Base-by-base conservation (phyloP, 1,140 invertebrate species). In the Trachelipus rathkii region DNA sequence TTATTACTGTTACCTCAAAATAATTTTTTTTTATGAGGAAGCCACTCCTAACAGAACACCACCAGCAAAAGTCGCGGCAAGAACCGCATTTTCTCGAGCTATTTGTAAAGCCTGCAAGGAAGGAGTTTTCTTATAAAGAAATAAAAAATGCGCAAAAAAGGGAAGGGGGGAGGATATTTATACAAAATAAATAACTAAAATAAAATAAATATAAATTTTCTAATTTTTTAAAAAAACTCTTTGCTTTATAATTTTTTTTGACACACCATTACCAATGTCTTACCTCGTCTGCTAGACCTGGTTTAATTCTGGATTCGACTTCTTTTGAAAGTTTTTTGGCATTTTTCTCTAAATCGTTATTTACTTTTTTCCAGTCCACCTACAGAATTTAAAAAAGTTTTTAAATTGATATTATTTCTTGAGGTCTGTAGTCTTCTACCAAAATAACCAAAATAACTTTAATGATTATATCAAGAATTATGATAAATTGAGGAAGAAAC, bases 31-130 rank as follows among this genome's bases (percentile, higher is more conserved):
- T 84, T 85, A 89, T 53, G 87, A 90, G 73, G 89, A 90, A 72
- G 91, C 90, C 84, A 93, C 86, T 82, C 92, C 92, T 85, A 95
- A 89, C 82, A 95, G 88, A 86, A 95, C 92, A 84, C 93, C 93
- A 84, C 92, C 93, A 85, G 90, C 86, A 88, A 93, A 95, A 85
- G 92, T 92, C 84, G 90, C 89, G 77, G 92, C 90, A 84, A 93
- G 87, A 85, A 90, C 90, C 78, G 90, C 88, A 87, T 95, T 94
- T 83, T 89, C 87, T 87, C 87, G 88, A 84, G 90, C 89, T 89
- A 91, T 92, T 84, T 86, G 85, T 83, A 89, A 87, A 84, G 91
- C 89, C 92, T 93, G 88, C 78, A 91, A 91, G 11, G 50, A 60
- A 60, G 50, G 50, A 60, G 50, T 60, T 60, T 19, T 60, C 50